phyloP scores from a whole-genome alignment of 2,113 vertebrate genomes.

The Alethe castanea region DNA sequence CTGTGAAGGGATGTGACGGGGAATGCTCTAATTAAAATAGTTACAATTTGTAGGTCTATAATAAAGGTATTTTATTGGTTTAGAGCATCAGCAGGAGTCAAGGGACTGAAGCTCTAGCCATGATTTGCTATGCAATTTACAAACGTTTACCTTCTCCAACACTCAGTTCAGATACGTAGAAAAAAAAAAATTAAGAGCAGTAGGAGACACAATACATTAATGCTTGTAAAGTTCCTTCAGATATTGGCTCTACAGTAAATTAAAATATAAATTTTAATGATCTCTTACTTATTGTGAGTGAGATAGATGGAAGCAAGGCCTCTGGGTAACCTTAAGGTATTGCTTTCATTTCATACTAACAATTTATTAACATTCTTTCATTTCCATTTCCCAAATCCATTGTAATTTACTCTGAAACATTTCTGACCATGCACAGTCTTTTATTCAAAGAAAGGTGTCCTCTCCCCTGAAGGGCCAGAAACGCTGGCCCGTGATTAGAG shows the following conservation, averaged over 20 bases:
- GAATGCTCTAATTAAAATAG: neutral
- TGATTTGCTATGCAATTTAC: neutral
- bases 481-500: rapidly evolving
- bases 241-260: slow-evolving; percentile 24
- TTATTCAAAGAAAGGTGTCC: neutral
- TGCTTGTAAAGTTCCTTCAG: slow-evolving; percentile 27
- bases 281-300: slow-evolving; percentile 18
- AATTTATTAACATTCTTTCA: slow-evolving; percentile 4
- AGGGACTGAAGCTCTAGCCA: neutral
- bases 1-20: neutral
- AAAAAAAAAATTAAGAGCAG: slow-evolving; percentile 23
- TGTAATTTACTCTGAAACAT: slow-evolving; percentile 3
- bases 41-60: neutral
- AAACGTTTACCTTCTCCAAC: neutral
- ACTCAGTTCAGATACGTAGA: neutral
- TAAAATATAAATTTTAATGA: slow-evolving; percentile 47
- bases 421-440: neutral
- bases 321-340: neutral
- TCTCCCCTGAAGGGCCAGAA: neutral
- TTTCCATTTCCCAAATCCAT: slow-evolving; percentile 5
- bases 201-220: slow-evolving; percentile 12
- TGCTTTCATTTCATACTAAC: neutral
- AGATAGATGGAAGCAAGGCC: slow-evolving; percentile 47
- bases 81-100: neutral
- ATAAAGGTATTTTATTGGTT: neutral